A percentile compares a stretch with the other conserved stretches of the same genome.
Evolutionary conservation across 2,888 invertebrate genomes (phyloP).

Genomic region (Lepetodrilus schrolli): DNA sequence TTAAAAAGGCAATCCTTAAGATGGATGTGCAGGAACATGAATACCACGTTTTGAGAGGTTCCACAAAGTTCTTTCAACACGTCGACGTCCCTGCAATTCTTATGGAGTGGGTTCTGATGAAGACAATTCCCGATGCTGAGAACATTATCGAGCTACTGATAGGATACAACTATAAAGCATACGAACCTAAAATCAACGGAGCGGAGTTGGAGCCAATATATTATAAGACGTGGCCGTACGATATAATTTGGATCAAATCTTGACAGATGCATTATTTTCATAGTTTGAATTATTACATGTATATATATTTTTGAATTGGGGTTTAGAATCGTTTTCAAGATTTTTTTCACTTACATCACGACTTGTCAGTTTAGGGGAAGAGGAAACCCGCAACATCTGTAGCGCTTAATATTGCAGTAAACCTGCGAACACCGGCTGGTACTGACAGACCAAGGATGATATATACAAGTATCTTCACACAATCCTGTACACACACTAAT

Average conservation of each 20-base stretch:
- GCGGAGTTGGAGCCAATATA: background rate
- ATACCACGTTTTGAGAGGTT: background rate
- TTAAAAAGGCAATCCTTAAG: constrained; percentile 15
- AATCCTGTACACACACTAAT: too few relatives aligned
- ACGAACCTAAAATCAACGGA: background rate
- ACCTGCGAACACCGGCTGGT: too few relatives aligned
- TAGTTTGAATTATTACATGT: too few relatives aligned
- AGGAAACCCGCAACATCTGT: too few relatives aligned
- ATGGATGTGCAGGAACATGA: constrained; percentile 20
- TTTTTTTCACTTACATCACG: too few relatives aligned
- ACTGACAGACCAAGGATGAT: too few relatives aligned
- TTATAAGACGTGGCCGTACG: constrained; percentile 13
- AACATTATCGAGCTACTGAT: background rate
- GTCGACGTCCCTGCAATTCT: constrained; percentile 8
- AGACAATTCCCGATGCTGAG: background rate
- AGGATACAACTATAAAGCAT: background rate
- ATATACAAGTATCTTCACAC: too few relatives aligned
- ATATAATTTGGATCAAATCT: constrained; percentile 13
- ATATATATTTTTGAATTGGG: too few relatives aligned
- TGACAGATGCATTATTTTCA: too few relatives aligned
- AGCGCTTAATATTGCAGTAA: too few relatives aligned
- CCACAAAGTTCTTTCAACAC: background rate
- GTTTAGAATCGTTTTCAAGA: too few relatives aligned
- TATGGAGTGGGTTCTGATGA: constrained; percentile 15
- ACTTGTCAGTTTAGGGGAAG: too few relatives aligned